These are phyloP conservation scores for Acromyrmex heyeri DNA, from an alignment of 1,140 invertebrate genomes.

Conservation along the genomic window DNA sequence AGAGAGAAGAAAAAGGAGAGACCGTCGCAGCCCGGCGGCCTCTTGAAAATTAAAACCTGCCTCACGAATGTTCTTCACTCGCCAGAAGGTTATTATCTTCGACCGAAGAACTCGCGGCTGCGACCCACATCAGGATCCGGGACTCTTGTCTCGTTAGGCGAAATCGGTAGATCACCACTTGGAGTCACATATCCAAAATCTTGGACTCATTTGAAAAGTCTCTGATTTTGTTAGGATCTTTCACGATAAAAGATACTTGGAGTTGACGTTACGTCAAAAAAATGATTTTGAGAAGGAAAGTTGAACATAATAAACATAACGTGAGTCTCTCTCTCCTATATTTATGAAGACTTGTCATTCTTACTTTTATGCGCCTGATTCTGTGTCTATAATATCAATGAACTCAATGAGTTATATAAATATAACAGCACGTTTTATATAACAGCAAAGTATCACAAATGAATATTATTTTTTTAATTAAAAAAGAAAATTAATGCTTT, in stretches of 20 bases:
- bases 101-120: not conserved
- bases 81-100: slow-evolving; percentile 77
- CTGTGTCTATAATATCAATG: not conserved
- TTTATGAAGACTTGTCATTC: not conserved
- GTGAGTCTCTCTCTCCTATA: no score
- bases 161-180: not conserved
- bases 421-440: not conserved
- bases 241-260: not conserved
- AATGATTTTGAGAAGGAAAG: not conserved
- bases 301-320: not conserved
- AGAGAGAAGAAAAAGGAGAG: slow-evolving; percentile 16
- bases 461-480: not conserved
- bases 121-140: slow-evolving; percentile 20
- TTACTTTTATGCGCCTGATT: not conserved
- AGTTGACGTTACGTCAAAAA: not conserved
- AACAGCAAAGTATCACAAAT: not conserved
- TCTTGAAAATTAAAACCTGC: slow-evolving; percentile 81
- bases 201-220: not conserved
- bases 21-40: slow-evolving; percentile 56
- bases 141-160: slow-evolving; percentile 17
- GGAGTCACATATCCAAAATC: not conserved
- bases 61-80: slow-evolving; percentile 76
- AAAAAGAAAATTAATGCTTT: not conserved
- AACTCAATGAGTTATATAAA: not conserved
- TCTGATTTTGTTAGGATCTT: not conserved